phyloP scores from a whole-genome alignment of 2,113 vertebrate genomes.

The Himantopus leucocephalus region DNA sequence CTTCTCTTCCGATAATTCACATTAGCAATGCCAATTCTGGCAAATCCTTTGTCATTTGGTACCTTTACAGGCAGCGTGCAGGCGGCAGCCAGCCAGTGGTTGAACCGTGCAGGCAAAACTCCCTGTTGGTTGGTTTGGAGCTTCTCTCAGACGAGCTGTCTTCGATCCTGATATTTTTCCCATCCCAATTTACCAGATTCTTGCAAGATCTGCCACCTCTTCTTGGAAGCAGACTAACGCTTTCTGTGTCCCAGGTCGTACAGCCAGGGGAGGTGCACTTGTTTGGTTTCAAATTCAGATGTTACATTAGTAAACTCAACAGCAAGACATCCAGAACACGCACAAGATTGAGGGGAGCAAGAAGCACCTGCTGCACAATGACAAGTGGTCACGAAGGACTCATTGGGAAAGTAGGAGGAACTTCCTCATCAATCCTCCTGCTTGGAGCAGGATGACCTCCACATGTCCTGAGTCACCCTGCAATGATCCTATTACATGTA shows the following conservation, averaged over 20 bases:
- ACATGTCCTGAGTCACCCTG: fast-evolving
- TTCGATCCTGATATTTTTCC: neutral
- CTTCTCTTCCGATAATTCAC: neutral
- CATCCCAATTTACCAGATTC: neutral
- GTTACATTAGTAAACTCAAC: neutral
- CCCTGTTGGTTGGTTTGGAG: neutral
- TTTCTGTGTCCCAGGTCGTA: neutral
- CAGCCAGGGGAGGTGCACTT: neutral
- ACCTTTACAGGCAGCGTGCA: neutral
- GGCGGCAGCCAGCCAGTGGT: neutral
- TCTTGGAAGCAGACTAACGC: neutral
- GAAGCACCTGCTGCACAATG: neutral
- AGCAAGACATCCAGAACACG: neutral
- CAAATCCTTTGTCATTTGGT: neutral
- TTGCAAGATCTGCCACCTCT: neutral
- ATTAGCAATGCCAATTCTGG: neutral
- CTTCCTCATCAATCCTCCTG: neutral
- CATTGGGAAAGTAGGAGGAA: neutral
- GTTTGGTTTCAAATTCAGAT: neutral
- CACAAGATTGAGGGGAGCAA: neutral
- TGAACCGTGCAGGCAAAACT: neutral
- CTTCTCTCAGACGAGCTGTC: neutral
- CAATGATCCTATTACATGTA: neutral
- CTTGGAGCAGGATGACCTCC: neutral
- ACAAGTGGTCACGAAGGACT: neutral